Evolutionary conservation across 2,797 vertebrate genomes (phyloP), one percentile per base, ranked within the genome.

Genomic region (Pseudochirops corinnae): DNA sequence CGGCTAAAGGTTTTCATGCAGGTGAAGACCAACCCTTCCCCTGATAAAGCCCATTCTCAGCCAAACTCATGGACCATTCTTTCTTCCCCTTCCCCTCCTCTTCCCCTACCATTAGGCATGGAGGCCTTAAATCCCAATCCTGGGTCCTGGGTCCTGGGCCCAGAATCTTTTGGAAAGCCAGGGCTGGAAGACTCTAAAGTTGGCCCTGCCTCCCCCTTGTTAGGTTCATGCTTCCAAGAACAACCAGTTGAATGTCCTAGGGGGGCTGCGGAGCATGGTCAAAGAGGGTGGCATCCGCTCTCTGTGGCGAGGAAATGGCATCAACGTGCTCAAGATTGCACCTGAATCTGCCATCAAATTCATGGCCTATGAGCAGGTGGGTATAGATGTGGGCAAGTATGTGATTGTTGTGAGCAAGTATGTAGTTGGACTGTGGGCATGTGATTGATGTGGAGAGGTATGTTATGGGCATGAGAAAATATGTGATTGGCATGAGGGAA

Each of bases 331-430:
- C 92, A 99, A 99, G 98, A 99, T 99, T 14, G 99, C 99, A 1
- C 99, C 99, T 0, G 99, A 99, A 97, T 99, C 99, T 0, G 99
- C 99, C 55, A 99, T 99, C 96, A 99, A 99, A 97, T 99, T 99
- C 96, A 99, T 99, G 99, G 99, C 99, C 87, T 99, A 99, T 31
- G 99, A 99, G 93, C 99, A 99, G 99, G 99, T 99, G 62, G 91
- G 93, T 21, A 33, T 90, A 57, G 62, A 87, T 29, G 1, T 0
- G 4, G 55, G 67, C 28, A 58, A 58, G 55, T 0, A 9, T 11
- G 0, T n/a, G 26, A 58, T 74, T 33, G 18, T 39, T 99, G 99
- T 31, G 99, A 99, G 94, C 99, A 99, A 99, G 99, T 99, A 57
- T 92, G 91, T 12, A 29, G 21, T 46, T 92, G 55, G 82, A 56